phyloP scores from a whole-genome alignment of 2,797 vertebrate genomes.

The Macrochelys suwanniensis region DNA sequence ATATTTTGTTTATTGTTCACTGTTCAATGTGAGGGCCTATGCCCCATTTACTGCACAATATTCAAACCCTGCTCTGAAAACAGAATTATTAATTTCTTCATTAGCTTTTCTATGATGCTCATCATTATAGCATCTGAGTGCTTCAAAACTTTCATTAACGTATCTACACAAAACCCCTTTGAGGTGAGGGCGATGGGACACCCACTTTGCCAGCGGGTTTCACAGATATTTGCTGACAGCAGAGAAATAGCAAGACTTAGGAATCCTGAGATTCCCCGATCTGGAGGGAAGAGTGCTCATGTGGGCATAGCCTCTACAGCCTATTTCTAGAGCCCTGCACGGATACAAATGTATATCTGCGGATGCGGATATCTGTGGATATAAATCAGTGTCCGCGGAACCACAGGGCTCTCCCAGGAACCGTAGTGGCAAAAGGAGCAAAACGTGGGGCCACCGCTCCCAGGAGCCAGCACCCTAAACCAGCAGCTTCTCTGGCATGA shows the following conservation, averaged over 20 bases:
- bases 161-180: conserved; percentile 47
- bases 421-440: too few species aligned
- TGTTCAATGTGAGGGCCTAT: conserved; percentile 62
- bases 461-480: too few species aligned
- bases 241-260: neutral
- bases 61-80: conserved; percentile 53
- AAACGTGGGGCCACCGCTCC: too few species aligned
- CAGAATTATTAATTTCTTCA: conserved; percentile 73
- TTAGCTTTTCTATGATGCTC: conserved; percentile 50
- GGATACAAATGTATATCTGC: too few species aligned
- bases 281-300: too few species aligned
- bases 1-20: conserved; percentile 37
- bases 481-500: too few species aligned
- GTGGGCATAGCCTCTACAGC: neutral
- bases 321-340: too few species aligned
- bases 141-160: conserved; percentile 40
- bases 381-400: too few species aligned
- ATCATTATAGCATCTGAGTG: neutral
- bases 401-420: too few species aligned
- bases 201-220: neutral
- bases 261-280: neutral
- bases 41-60: conserved; percentile 56
- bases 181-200: neutral
- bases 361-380: too few species aligned
- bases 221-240: neutral